phyloP scores from a whole-genome alignment of 2,797 vertebrate species.

The Brachymystax lenok region DNA sequence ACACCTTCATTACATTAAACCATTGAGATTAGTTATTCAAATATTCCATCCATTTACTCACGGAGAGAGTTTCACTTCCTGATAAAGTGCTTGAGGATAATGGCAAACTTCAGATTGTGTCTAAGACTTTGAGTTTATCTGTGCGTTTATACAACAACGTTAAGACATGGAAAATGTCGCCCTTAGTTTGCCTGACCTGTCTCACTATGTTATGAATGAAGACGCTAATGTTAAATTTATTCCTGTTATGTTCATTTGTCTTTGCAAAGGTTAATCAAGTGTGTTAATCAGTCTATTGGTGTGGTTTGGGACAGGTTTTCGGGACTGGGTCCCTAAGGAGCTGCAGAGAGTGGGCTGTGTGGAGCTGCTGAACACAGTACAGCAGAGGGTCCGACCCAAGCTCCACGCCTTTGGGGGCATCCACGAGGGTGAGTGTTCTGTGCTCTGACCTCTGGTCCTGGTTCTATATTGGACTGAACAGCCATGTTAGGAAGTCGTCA shows the following conservation, averaged over 20 bases:
- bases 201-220: constrained; percentile 7
- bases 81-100: background rate
- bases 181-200: background rate
- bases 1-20: background rate
- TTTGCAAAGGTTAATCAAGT: background rate
- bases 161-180: background rate
- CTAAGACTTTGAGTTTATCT: background rate
- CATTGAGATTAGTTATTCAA: background rate
- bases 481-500: too few species aligned
- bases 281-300: constrained; percentile 37
- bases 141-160: background rate
- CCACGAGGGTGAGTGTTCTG: constrained; percentile 81
- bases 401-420: constrained; percentile 88
- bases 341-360: constrained; percentile 89
- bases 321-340: constrained; percentile 91
- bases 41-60: background rate
- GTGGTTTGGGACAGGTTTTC: constrained; percentile 78
- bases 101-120: too few species aligned
- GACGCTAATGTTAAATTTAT: background rate
- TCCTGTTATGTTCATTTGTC: background rate
- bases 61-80: background rate
- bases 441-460: background rate
- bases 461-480: background rate
- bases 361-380: constrained; percentile 88
- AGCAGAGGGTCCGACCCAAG: constrained; percentile 85